Evolutionary conservation across 2,113 vertebrate species (phyloP).

Genomic region (Regulus satrapa): DNA sequence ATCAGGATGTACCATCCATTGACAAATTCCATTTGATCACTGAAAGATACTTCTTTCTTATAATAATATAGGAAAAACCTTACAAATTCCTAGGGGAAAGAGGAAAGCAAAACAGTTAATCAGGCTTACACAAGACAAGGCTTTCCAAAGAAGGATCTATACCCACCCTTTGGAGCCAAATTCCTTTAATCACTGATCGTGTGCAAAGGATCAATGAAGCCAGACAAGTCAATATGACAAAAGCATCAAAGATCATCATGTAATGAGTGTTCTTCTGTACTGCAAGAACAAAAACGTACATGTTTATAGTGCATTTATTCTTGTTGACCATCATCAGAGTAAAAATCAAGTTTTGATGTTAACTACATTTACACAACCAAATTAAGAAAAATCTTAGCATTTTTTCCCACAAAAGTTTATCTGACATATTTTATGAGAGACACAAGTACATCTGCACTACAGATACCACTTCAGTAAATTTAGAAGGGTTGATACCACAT

Average conservation of each 20-base stretch:
- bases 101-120: background rate
- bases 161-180: conserved; percentile 86
- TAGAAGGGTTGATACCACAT: background rate
- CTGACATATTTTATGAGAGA: background rate
- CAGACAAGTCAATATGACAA: conserved; percentile 84
- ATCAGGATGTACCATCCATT: conserved; percentile 95
- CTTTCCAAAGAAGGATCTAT: background rate
- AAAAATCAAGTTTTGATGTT: background rate
- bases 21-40: conserved; percentile 90
- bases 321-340: background rate
- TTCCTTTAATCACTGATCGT: conserved; percentile 83
- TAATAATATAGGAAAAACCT: conserved; percentile 78
- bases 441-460: background rate
- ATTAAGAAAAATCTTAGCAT: background rate
- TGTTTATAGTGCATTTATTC: background rate
- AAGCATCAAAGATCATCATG: conserved; percentile 83
- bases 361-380: background rate
- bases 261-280: conserved; percentile 86
- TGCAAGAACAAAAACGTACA: conserved; percentile 44
- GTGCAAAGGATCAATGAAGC: conserved; percentile 84
- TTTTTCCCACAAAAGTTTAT: background rate
- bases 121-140: background rate
- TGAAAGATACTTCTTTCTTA: conserved; percentile 79
- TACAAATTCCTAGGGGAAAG: conserved; percentile 82
- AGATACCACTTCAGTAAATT: background rate